Evolutionary conservation across 2,797 vertebrate species (phyloP).

Genomic region (Lepus townsendii): DNA sequence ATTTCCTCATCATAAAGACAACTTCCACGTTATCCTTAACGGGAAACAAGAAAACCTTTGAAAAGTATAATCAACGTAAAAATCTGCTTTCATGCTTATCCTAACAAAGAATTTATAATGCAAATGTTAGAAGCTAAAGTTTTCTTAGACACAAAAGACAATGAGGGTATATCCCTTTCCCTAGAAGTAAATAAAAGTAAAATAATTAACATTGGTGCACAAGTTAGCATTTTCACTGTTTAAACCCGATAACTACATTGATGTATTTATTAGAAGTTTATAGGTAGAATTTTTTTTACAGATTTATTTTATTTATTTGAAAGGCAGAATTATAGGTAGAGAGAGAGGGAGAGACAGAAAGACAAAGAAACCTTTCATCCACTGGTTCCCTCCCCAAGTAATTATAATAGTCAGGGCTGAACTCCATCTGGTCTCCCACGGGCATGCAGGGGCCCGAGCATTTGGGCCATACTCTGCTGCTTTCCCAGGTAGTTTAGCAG

Average conservation of each 20-base stretch:
- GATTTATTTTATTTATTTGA: no score
- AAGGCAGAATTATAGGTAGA: no score
- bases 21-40: not conserved
- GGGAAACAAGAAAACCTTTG: not conserved
- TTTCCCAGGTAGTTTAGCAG: no score
- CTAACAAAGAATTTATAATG: not conserved
- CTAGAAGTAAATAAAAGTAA: not conserved
- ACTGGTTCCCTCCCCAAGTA: no score
- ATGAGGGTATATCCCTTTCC: not conserved
- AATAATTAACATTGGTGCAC: not conserved
- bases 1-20: not conserved
- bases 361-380: no score
- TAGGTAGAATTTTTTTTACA: no score
- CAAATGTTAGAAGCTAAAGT: conserved; percentile 45
- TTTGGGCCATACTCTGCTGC: no score
- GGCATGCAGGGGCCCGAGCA: no score
- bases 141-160: not conserved
- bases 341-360: no score
- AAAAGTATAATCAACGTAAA: not conserved
- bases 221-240: not conserved
- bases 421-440: no score
- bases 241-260: not conserved
- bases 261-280: not conserved
- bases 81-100: not conserved
- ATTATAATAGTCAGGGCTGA: no score